A percentile compares a stretch with the other conserved stretches of the same genome.
Evolutionary conservation across 2,797 vertebrate species (phyloP).

Genomic region (Psittacula echo): DNA sequence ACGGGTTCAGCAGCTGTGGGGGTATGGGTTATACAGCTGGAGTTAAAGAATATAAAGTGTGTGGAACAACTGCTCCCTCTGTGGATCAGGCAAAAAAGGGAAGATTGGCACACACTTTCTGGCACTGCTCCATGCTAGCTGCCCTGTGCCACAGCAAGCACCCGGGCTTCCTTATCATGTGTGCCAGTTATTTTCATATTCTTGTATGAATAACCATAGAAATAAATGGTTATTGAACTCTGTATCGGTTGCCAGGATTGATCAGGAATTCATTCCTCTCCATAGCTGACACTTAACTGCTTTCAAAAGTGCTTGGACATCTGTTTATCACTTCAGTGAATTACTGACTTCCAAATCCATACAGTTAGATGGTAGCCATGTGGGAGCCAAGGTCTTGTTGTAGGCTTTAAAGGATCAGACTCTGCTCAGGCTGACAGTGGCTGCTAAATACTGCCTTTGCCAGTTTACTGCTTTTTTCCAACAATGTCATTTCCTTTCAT

Average conservation of each 20-base stretch:
- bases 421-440: not conserved
- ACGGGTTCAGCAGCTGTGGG: accelerated
- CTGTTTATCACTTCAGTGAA: not conserved
- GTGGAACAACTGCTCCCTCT: not conserved
- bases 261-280: not conserved
- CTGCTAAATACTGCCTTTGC: not conserved
- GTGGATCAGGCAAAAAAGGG: not conserved
- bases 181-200: not conserved
- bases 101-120: accelerated
- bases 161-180: not conserved
- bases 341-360: not conserved
- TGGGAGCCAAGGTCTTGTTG: not conserved
- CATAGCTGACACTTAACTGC: not conserved
- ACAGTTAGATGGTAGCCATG: not conserved
- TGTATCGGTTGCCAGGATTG: not conserved
- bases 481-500: not conserved
- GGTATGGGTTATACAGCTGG: not conserved
- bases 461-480: not conserved
- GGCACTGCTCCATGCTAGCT: not conserved
- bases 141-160: not conserved
- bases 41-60: not conserved
- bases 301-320: not conserved
- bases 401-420: not conserved
- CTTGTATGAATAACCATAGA: not conserved
- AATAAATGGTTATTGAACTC: not conserved